A percentile compares a stretch with the other conserved stretches of the same genome.
Evolutionary conservation across 2,113 vertebrate genomes (phyloP).

Genomic region (Alectura lathami): DNA sequence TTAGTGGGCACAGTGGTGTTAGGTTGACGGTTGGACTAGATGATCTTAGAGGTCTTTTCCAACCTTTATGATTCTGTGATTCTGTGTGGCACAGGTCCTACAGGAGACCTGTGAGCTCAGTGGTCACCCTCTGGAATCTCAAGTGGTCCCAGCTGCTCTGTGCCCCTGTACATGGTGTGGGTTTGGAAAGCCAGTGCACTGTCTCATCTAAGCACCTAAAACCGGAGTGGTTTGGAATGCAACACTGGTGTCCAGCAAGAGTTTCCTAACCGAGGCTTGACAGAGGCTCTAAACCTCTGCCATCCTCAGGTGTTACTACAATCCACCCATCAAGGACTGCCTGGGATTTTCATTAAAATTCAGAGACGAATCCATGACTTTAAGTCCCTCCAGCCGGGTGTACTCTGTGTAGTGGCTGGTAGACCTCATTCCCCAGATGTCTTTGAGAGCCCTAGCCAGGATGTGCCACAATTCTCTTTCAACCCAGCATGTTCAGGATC

Average conservation of each 20-base stretch:
- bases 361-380: neutral
- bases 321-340: neutral
- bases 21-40: no score
- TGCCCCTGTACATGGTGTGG: no score
- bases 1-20: no score
- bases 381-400: neutral
- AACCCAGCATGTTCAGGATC: neutral
- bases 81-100: no score
- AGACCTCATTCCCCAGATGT: neutral
- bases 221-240: no score
- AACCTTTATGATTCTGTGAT: no score
- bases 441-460: neutral
- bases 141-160: no score
- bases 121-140: no score
- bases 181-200: no score
- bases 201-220: no score
- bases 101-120: no score
- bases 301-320: neutral
- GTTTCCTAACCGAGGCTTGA: fast-evolving
- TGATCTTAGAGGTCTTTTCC: no score
- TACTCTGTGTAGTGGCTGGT: neutral
- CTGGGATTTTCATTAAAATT: neutral
- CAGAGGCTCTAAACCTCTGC: neutral
- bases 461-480: neutral
- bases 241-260: neutral